These are phyloP conservation scores for Ctenopoma kingsleyae DNA, from an alignment of 2,797 vertebrate genomes.

Conservation along the genomic window DNA sequence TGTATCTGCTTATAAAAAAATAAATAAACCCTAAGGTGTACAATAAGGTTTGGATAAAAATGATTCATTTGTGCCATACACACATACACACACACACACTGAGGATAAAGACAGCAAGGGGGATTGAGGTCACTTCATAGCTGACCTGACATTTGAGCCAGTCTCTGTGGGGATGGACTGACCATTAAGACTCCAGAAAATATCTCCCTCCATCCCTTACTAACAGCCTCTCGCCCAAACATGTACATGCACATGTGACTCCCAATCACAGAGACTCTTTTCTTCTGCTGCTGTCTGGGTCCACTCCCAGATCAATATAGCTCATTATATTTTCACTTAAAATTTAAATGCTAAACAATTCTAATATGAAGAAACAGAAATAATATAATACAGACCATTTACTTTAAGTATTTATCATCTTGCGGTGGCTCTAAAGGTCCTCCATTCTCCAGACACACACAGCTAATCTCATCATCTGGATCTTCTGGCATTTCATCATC, in stretches of 20 bases:
- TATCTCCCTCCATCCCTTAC: conserved; percentile 44
- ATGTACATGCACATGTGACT: conserved; percentile 8
- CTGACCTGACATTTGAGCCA: conserved; percentile 83
- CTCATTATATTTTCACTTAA: conserved; percentile 38
- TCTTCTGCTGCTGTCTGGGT: conserved; percentile 2
- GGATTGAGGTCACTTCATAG: conserved; percentile 77
- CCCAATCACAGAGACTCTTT: neutral
- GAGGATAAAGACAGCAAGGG: conserved; percentile 48
- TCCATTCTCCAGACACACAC: conserved; percentile 56
- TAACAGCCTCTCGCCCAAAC: conserved; percentile 28
- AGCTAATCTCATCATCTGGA: conserved; percentile 68
- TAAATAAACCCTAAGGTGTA: neutral
- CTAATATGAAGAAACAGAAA: conserved; percentile 36
- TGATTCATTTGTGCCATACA: neutral
- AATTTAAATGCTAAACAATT: conserved; percentile 54
- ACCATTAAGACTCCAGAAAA: conserved; percentile 73
- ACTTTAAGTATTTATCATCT: conserved; percentile 45
- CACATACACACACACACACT: conserved; percentile 4
- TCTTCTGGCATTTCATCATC: conserved; percentile 73
- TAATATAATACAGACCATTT: conserved; percentile 48
- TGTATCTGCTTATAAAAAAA: neutral
- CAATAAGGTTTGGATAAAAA: conserved; percentile 16
- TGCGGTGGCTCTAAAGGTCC: conserved; percentile 58
- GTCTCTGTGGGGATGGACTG: conserved; percentile 75
- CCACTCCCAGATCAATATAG: conserved; percentile 37